Evolutionary conservation across 1,140 invertebrate genomes (phyloP).

Genomic region (Ptiloglossa arizonensis): DNA sequence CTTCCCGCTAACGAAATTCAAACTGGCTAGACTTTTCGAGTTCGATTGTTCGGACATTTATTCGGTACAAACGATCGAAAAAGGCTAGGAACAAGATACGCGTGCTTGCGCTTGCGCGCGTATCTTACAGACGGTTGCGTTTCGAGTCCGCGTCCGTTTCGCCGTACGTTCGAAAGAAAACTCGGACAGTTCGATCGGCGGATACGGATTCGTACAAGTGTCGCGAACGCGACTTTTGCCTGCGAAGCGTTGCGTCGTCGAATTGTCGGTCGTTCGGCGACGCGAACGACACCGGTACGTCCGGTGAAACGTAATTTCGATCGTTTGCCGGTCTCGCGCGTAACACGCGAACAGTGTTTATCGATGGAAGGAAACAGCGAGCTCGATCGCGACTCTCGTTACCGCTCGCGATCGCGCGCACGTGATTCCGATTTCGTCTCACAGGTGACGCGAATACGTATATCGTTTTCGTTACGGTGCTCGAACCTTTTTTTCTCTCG

Average conservation of each 20-base stretch:
- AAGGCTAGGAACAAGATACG: constrained; percentile 49
- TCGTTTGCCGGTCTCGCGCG: not conserved
- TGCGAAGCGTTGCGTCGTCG: not conserved
- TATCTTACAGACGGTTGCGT: constrained; percentile 17
- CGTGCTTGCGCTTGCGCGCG: no score
- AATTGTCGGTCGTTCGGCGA: constrained; percentile 4
- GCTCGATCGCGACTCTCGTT: constrained; percentile 13
- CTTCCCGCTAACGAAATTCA: constrained; percentile 12
- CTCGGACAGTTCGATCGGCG: not conserved
- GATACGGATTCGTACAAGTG: not conserved
- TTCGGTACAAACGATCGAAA: constrained; percentile 56
- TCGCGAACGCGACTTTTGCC: constrained; percentile 11
- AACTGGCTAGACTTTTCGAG: constrained; percentile 16
- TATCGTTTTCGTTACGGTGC: no score
- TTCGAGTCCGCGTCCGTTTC: not conserved
- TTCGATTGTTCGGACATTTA: constrained; percentile 52
- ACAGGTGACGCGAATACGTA: no score
- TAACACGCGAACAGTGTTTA: no score
- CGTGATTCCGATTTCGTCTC: no score
- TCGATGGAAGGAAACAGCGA: not conserved
- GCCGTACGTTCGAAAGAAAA: not conserved
- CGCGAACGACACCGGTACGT: constrained; percentile 40
- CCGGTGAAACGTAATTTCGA: constrained; percentile 12
- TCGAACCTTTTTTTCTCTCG: not conserved
- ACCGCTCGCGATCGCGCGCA: no score